A percentile compares a stretch with the other conserved stretches of the same genome.
These are phyloP conservation scores for Arothron firmamentum DNA, from an alignment of 2,113 vertebrate species.

Conservation along the genomic window DNA sequence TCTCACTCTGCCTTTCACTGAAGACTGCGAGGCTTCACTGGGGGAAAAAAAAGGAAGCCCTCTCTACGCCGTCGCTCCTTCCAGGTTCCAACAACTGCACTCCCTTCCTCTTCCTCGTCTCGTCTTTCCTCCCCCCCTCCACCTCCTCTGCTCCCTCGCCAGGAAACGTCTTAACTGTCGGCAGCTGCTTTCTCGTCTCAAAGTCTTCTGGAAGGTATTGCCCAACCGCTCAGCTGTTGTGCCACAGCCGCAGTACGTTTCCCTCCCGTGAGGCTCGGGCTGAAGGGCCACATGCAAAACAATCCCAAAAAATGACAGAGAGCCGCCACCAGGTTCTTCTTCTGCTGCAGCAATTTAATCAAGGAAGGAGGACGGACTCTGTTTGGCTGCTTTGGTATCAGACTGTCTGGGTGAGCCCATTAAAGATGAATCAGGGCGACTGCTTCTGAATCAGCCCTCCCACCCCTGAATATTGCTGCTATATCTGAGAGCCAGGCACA, in stretches of 20 bases:
- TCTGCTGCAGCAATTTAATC: conserved; percentile 48
- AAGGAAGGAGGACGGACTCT: conserved; percentile 11
- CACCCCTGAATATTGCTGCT: conserved; percentile 18
- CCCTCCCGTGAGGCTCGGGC: background rate
- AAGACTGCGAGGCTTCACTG: conserved; percentile 35
- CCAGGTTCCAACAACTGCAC: conserved; percentile 10
- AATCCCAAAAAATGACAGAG: conserved; percentile 33
- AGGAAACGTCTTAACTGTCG: conserved; percentile 32
- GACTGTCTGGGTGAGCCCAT: conserved; percentile 39
- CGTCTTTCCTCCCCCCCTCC: conserved; percentile 7
- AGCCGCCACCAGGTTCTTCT: conserved; percentile 5
- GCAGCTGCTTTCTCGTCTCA: conserved; percentile 51
- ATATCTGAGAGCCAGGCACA: background rate
- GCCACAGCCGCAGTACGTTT: conserved; percentile 21
- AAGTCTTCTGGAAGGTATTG: conserved; percentile 38
- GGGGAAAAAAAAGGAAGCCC: conserved; percentile 22
- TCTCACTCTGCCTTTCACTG: conserved; percentile 12
- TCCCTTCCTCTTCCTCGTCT: conserved; percentile 22
- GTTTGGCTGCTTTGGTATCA: conserved; percentile 25
- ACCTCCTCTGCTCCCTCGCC: conserved; percentile 12
- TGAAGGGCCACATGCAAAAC: background rate
- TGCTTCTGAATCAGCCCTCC: conserved; percentile 17
- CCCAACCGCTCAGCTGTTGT: conserved; percentile 40
- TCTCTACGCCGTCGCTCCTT: conserved; percentile 12
- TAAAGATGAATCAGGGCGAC: conserved; percentile 41